Base-by-base conservation (phyloP, 2,113 vertebrate species). In the Oreochromis niloticus region DNA sequence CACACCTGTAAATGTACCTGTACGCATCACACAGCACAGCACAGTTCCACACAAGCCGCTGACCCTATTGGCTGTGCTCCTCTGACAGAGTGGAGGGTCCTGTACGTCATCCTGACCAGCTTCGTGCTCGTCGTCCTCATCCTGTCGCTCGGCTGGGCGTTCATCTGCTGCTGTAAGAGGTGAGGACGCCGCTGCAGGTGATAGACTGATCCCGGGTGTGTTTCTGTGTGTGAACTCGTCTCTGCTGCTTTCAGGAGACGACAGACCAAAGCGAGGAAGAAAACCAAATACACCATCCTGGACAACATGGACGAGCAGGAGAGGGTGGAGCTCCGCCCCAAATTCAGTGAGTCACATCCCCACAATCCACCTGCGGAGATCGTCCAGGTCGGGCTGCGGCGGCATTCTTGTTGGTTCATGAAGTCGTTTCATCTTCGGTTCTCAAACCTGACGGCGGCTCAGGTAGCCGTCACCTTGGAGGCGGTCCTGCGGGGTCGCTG, bases 291-390 rank as follows among this genome's bases (percentile, higher is more conserved):
- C 41, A 97, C 97, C 39, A 97, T 98, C 80, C 94, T 98, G 83
- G 97, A 98, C 95, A 97, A 98, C 89, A 97, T 98, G 96, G 98
- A 99, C 16, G 98, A 98, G 3, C 98, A 98, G 91, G 98, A 99
- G 94, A 95, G 96, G 90, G 96, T 98, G 97, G 98, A 98, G 93
- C 96, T 98, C 83, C 91, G 95, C 50, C 97, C 98, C 48, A 98
- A 97, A 93, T 98, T 97, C 5, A 97, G 98, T 98, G 92, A 91
- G 91, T 92, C 36, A 4, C 34, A 19, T 80, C 10, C 41, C 24
- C 8, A 17, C 6, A 7, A 7, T 39, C 17, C 34, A 4, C 4
- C 59, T 34, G 57, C 13, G 8, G 24, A 2, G 57, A 4, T 4
- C 30, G 14, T 17, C 57, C 8, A 17, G 59, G 59, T 63, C 16